Evolutionary conservation across 1,140 invertebrate species (phyloP).

Genomic region (Musca vetustissima): DNA sequence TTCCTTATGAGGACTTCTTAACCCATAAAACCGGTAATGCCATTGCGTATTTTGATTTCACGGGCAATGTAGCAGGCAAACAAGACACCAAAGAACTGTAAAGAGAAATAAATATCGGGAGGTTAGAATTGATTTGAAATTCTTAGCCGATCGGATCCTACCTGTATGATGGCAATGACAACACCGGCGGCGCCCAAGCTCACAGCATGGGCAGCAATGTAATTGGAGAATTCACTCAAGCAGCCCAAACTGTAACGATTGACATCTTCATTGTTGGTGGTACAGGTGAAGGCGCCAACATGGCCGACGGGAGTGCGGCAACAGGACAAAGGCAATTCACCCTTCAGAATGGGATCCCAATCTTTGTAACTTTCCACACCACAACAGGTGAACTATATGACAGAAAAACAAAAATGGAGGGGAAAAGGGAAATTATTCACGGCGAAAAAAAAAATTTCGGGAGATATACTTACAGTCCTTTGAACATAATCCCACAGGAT

Average conservation of each 20-base stretch:
- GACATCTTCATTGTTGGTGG: slow-evolving; percentile 29
- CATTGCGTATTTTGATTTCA: slow-evolving; percentile 52
- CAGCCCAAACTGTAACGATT: slow-evolving; percentile 60
- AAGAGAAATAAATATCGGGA: slow-evolving; percentile 26
- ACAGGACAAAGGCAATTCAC: slow-evolving; percentile 64
- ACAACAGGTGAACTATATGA: slow-evolving; percentile 70
- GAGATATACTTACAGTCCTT: slow-evolving; percentile 33
- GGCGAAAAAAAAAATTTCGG: too few species aligned
- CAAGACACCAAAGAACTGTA: slow-evolving; percentile 55
- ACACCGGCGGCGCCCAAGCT: slow-evolving; percentile 74
- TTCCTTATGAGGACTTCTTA: neutral
- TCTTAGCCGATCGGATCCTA: slow-evolving; percentile 47
- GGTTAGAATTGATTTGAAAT: neutral
- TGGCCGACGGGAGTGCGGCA: slow-evolving; percentile 59
- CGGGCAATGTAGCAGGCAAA: slow-evolving; percentile 56
- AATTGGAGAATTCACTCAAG: slow-evolving; percentile 61
- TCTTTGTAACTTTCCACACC: slow-evolving; percentile 64
- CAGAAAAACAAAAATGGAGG: neutral
- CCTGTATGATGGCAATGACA: slow-evolving; percentile 74
- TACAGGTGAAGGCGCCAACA: slow-evolving; percentile 56
- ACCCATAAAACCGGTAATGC: slow-evolving; percentile 42
- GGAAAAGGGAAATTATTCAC: too few species aligned
- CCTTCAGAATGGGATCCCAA: slow-evolving; percentile 58
- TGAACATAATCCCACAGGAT: slow-evolving; percentile 67
- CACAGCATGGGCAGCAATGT: slow-evolving; percentile 68